These are phyloP conservation scores for Eublepharis macularius DNA, from an alignment of 2,113 vertebrate genomes.

Conservation along the genomic window DNA sequence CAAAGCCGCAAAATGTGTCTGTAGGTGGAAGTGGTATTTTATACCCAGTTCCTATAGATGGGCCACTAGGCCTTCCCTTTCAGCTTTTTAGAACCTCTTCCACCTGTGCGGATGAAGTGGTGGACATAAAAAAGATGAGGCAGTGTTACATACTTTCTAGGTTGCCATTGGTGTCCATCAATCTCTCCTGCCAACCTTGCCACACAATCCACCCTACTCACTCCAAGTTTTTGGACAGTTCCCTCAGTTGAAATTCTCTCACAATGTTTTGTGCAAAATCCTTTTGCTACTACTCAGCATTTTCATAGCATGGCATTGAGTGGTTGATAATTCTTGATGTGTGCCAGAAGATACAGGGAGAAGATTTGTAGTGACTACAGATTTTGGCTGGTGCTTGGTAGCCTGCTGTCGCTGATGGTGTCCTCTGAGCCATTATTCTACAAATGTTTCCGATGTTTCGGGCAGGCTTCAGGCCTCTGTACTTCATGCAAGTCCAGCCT, in stretches of 20 bases:
- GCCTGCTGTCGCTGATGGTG: too few species aligned
- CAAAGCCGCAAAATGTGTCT: not conserved
- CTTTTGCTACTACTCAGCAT: too few species aligned
- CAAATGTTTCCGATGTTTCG: not conserved
- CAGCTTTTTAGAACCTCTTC: not conserved
- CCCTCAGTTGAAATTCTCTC: too few species aligned
- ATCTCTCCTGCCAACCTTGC: not conserved
- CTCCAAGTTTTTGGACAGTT: too few species aligned
- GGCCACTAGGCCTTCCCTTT: not conserved
- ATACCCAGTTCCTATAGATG: not conserved
- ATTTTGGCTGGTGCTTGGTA: too few species aligned
- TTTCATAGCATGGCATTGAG: too few species aligned
- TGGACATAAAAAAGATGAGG: not conserved
- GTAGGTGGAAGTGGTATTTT: not conserved
- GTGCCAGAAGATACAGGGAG: too few species aligned
- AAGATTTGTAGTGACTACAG: too few species aligned
- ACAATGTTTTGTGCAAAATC: too few species aligned
- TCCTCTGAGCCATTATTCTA: not conserved
- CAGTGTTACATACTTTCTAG: not conserved
- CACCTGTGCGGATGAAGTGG: not conserved
- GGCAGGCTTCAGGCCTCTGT: not conserved
- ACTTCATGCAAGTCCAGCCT: too few species aligned
- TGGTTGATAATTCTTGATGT: too few species aligned
- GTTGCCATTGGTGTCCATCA: not conserved
- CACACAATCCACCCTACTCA: too few species aligned